phyloP scores from a whole-genome alignment of 2,888 invertebrate genomes.

The Steinernema hermaphroditum region DNA sequence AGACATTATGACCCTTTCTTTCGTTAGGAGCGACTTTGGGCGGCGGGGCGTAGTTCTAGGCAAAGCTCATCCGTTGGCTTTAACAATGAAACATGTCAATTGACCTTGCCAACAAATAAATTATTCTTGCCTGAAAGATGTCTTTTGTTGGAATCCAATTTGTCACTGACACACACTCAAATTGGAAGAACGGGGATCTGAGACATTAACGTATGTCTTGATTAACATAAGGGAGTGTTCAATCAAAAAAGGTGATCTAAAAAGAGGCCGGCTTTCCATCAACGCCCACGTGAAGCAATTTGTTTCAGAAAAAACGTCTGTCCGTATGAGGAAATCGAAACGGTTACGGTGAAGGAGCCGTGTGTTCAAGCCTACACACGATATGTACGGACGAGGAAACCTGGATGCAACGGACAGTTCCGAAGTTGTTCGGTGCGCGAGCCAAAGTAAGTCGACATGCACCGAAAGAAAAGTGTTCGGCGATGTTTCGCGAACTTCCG shows the following conservation, averaged over 20 bases:
- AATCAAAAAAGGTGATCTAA: constrained; percentile 4
- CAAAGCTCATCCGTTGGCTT: constrained; percentile 17
- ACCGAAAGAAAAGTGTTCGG: constrained; percentile 1
- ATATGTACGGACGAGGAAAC: constrained; percentile 70
- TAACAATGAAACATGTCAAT: constrained; percentile 23
- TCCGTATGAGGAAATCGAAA: constrained; percentile 69
- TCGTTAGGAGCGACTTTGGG: constrained; percentile 2
- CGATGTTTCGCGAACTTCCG: not conserved
- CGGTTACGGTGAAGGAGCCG: constrained; percentile 68
- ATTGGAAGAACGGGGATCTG: not conserved
- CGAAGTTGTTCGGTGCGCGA: constrained; percentile 70
- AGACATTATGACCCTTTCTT: constrained; percentile 7
- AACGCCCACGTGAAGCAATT: constrained; percentile 13
- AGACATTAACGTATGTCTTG: not conserved
- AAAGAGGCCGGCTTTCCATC: not conserved
- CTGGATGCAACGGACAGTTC: constrained; percentile 68
- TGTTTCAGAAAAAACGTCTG: constrained; percentile 70
- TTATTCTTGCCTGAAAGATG: constrained; percentile 18
- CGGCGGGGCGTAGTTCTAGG: not conserved
- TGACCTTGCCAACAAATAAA: constrained; percentile 31
- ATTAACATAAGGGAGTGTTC: constrained; percentile 28
- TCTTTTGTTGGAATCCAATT: constrained; percentile 28
- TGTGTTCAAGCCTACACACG: constrained; percentile 70
- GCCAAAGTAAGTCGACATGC: constrained; percentile 67
- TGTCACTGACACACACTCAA: constrained; percentile 7